These are phyloP conservation scores for Pollimyrus isidori DNA, from an alignment of 2,113 vertebrate genomes.

Conservation along the genomic window DNA sequence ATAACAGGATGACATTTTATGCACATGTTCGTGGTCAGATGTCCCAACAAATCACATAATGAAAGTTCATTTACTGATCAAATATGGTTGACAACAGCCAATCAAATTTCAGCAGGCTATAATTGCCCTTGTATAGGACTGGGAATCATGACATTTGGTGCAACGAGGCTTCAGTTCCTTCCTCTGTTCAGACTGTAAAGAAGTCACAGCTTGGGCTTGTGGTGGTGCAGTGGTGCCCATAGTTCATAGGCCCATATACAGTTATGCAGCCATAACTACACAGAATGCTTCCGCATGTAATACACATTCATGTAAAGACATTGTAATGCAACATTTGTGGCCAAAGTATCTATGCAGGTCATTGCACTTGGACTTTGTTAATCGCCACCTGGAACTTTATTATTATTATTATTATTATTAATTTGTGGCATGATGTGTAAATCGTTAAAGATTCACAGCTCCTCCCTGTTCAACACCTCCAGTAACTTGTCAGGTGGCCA, in stretches of 20 bases:
- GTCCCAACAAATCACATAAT: background rate
- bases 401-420: background rate
- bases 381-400: background rate
- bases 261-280: no score
- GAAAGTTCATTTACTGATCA: background rate
- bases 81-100: background rate
- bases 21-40: background rate
- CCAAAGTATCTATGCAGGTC: no score
- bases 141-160: background rate
- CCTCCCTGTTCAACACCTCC: background rate
- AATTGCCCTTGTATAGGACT: no score
- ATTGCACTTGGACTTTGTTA: background rate
- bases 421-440: background rate
- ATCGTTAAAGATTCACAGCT: background rate
- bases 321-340: no score
- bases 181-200: background rate
- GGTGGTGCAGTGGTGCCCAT: background rate
- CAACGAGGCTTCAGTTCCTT: background rate
- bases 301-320: no score
- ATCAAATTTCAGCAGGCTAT: no score
- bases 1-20: background rate
- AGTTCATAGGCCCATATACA: background rate
- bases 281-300: no score
- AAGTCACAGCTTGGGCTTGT: background rate
- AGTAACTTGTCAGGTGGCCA: background rate